phyloP scores from a whole-genome alignment of 2,113 vertebrate genomes.

The Sinocyclocheilus anophthalmus region DNA sequence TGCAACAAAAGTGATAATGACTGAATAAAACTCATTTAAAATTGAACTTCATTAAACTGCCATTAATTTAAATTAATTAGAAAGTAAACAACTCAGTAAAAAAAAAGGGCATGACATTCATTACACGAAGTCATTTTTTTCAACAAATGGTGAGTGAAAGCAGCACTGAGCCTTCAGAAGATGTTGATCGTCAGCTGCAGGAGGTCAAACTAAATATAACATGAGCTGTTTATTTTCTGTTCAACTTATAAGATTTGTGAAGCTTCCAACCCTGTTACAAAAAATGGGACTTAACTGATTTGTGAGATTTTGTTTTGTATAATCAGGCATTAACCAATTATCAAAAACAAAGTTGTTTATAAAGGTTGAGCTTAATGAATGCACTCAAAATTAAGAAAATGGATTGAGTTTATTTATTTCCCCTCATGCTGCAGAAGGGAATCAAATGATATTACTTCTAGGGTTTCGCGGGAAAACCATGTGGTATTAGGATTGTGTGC shows the following conservation, averaged over 20 bases:
- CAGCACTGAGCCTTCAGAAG: not conserved
- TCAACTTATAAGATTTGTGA: not conserved
- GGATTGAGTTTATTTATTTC: not conserved
- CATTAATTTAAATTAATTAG: not conserved
- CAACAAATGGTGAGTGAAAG: not conserved
- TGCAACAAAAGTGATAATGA: not conserved
- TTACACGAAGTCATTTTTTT: not conserved
- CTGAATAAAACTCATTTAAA: not conserved
- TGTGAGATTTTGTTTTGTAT: not conserved
- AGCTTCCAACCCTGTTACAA: not conserved
- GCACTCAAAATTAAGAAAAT: not conserved
- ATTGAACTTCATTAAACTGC: not conserved
- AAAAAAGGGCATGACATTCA: not conserved
- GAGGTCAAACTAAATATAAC: not conserved
- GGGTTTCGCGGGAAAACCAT: not conserved
- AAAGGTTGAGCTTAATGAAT: conserved; percentile 2
- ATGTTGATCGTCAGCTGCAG: not conserved
- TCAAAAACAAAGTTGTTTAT: not conserved
- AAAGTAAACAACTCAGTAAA: not conserved
- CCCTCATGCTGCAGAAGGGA: not conserved
- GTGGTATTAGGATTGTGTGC: not conserved
- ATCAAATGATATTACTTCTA: not conserved
- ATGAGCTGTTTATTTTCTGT: not conserved
- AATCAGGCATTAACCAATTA: not conserved
- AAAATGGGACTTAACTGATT: not conserved